These are phyloP conservation scores for Tipula unca DNA, from an alignment of 2,888 invertebrate genomes.

Conservation along the genomic window DNA sequence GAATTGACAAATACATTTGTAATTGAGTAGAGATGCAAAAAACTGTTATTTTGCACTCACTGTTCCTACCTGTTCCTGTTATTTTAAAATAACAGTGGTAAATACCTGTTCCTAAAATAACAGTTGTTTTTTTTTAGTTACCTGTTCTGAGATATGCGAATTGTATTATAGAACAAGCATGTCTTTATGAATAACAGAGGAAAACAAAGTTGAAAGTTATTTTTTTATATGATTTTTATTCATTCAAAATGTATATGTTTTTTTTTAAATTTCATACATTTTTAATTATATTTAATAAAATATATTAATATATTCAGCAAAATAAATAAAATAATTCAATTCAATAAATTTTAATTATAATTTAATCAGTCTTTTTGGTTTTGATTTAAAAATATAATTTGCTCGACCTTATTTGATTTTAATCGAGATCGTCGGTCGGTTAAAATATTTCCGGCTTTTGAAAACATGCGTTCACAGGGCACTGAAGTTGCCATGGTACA, in stretches of 20 bases:
- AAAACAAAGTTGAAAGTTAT: not conserved
- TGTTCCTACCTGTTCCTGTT: too few species aligned
- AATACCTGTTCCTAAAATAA: too few species aligned
- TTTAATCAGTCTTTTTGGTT: too few species aligned
- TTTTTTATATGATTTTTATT: not conserved
- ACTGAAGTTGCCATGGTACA: constrained; percentile 15
- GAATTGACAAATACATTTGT: too few species aligned
- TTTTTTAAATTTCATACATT: not conserved
- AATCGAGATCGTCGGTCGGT: not conserved
- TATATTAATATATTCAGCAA: not conserved
- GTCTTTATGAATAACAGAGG: not conserved
- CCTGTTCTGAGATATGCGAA: too few species aligned
- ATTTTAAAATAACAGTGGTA: too few species aligned
- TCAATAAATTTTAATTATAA: not conserved
- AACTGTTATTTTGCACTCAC: too few species aligned
- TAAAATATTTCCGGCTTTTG: not conserved
- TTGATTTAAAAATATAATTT: not conserved
- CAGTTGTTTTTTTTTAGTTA: too few species aligned
- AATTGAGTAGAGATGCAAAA: too few species aligned
- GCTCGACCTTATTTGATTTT: not conserved
- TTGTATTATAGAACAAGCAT: not conserved
- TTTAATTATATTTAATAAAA: not conserved
- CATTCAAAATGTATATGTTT: not conserved
- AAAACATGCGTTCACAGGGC: not conserved
- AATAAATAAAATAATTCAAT: not conserved